These are phyloP conservation scores for Serranus cabrilla DNA, from an alignment of 2,797 vertebrate species.

Conservation along the genomic window DNA sequence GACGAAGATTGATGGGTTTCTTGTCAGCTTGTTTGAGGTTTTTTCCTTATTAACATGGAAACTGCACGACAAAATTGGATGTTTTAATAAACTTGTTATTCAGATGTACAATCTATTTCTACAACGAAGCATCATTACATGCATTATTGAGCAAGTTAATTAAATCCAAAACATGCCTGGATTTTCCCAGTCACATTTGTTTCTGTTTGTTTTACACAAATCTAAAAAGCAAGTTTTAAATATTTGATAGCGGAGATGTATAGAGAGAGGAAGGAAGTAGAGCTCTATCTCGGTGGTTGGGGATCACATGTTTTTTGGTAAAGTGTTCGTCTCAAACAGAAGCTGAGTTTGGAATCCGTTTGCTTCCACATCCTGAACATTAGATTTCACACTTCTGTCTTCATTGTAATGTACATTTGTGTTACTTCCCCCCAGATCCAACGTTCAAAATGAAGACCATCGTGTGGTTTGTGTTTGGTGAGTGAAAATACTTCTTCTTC, in stretches of 20 bases:
- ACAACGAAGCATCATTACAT: neutral
- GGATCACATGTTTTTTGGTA: constrained; percentile 44
- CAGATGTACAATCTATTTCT: neutral
- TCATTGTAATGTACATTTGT: neutral
- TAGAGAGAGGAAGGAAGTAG: constrained; percentile 52
- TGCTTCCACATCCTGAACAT: neutral
- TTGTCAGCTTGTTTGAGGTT: neutral
- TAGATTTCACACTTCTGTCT: neutral
- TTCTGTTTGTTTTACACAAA: neutral
- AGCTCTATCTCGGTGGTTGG: constrained; percentile 46
- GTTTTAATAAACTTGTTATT: neutral
- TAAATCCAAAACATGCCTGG: neutral
- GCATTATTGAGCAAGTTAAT: neutral
- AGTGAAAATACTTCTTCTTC: constrained; percentile 44
- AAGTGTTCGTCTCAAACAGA: constrained; percentile 44
- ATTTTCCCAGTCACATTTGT: neutral
- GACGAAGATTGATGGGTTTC: neutral
- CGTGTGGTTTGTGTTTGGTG: constrained; percentile 66
- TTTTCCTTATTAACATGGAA: neutral
- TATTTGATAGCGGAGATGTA: neutral
- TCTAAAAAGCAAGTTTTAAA: neutral
- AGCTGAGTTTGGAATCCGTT: constrained; percentile 18
- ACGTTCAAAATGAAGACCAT: constrained; percentile 58
- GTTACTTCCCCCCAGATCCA: constrained; percentile 14
- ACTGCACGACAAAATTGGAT: neutral